phyloP scores from a whole-genome alignment of 1,140 invertebrate species.

The Drosophila willistoni region DNA sequence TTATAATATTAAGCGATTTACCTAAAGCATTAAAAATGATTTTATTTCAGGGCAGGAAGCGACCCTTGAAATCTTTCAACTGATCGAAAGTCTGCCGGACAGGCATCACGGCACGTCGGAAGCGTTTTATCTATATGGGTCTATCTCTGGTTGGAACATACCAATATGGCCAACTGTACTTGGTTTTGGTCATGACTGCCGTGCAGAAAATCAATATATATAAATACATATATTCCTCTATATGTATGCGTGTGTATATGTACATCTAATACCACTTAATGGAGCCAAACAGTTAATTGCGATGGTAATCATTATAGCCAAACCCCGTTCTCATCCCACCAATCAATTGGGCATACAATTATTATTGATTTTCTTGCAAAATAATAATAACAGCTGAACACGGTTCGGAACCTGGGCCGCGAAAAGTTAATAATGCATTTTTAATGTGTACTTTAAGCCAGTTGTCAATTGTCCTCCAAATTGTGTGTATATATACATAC shows the following conservation, averaged over 20 bases:
- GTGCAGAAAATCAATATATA: constrained; percentile 45
- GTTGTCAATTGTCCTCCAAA: constrained; percentile 36
- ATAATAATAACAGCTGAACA: constrained; percentile 6
- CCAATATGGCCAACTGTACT: constrained; percentile 1
- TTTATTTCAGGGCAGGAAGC: background rate
- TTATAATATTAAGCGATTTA: constrained; percentile 2
- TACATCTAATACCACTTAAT: constrained; percentile 33
- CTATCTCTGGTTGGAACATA: background rate
- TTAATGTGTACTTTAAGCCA: constrained; percentile 40
- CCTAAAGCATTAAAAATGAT: background rate
- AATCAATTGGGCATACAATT: background rate
- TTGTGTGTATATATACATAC: background rate
- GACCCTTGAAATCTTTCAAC: constrained; percentile 1
- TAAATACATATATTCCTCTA: background rate
- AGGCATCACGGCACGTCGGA: constrained; percentile 12
- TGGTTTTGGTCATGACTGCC: background rate
- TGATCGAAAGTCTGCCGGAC: constrained; percentile 4
- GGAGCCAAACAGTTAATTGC: constrained; percentile 34
- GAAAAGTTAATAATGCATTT: constrained; percentile 45
- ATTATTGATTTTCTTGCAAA: constrained; percentile 45
- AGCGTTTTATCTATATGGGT: background rate
- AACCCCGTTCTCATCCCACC: background rate
- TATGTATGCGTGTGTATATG: background rate
- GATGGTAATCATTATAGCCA: constrained; percentile 38
- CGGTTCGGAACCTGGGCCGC: background rate